phyloP scores from a whole-genome alignment of 37 sponge, comb jelly and placozoan species.

The Spongia lamella region DNA sequence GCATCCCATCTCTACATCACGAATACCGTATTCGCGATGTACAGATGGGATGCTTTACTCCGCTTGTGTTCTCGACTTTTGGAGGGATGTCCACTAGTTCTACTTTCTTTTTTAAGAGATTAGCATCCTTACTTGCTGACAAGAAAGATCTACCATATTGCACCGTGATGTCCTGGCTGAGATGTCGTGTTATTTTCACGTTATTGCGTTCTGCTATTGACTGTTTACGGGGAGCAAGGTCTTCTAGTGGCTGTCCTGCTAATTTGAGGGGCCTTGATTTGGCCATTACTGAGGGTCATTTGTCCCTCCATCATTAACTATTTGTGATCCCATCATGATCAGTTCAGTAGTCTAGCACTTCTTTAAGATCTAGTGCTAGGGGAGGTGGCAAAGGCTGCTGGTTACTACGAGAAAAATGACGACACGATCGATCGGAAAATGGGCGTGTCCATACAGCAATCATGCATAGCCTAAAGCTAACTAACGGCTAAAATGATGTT shows the following conservation, averaged over 20 bases:
- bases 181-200: constrained; percentile 28
- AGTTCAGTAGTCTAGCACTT: too few species aligned
- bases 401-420: too few species aligned
- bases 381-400: too few species aligned
- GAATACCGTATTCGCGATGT: constrained; percentile 20
- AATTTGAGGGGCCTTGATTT: background rate
- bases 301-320: background rate
- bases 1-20: too few species aligned
- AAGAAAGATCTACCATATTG: constrained; percentile 19
- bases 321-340: too few species aligned
- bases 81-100: constrained; percentile 31
- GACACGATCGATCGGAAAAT: too few species aligned
- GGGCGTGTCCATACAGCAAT: too few species aligned
- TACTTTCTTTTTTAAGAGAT: constrained; percentile 25
- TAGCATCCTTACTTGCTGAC: constrained; percentile 18
- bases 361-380: too few species aligned
- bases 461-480: too few species aligned
- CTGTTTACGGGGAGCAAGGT: constrained; percentile 33
- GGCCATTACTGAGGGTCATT: constrained; percentile 2
- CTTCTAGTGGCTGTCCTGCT: constrained; percentile 15
- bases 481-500: too few species aligned
- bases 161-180: constrained; percentile 24
- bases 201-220: constrained; percentile 19
- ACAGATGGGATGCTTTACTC: constrained; percentile 41
- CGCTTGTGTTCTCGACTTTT: constrained; percentile 28